These are phyloP conservation scores for Lycaena phlaeas DNA, from an alignment of 2,888 invertebrate species.

Conservation along the genomic window DNA sequence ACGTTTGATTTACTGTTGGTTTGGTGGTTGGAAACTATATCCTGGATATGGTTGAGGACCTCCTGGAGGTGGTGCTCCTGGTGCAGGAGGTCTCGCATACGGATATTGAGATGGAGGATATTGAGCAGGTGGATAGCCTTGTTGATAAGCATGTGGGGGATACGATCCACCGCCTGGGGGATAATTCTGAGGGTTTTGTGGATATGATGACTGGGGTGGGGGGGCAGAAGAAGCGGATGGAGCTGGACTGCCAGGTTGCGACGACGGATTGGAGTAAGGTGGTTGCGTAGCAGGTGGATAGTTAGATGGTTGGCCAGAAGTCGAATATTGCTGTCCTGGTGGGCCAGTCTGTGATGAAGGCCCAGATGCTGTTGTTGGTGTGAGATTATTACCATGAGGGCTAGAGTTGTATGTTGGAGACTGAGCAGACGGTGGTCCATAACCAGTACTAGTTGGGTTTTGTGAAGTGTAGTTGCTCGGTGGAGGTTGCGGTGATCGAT, in stretches of 20 bases:
- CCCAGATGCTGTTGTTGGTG: constrained; percentile 63
- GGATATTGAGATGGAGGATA: constrained; percentile 73
- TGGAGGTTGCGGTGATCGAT: constrained; percentile 73
- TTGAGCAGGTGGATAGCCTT: constrained; percentile 68
- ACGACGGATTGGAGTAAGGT: constrained; percentile 69
- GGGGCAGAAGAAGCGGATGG: constrained; percentile 67
- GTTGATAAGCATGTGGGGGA: constrained; percentile 68
- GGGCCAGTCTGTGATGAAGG: constrained; percentile 62
- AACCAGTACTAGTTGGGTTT: constrained; percentile 70
- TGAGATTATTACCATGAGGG: constrained; percentile 65
- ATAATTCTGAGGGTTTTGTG: constrained; percentile 67
- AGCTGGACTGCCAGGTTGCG: constrained; percentile 66
- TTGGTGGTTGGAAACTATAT: constrained; percentile 86
- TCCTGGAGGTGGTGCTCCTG: constrained; percentile 79
- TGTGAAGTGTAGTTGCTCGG: constrained; percentile 71
- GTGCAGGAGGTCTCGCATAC: constrained; percentile 73
- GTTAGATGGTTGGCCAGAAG: constrained; percentile 75
- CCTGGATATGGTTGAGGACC: constrained; percentile 83
- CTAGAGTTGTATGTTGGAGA: constrained; percentile 77
- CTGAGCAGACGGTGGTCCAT: constrained; percentile 77
- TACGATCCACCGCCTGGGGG: constrained; percentile 56
- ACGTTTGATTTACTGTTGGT: constrained; percentile 70
- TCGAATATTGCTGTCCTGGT: constrained; percentile 76
- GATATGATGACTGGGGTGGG: constrained; percentile 72
- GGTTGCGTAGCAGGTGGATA: constrained; percentile 76